Evolutionary conservation across 2,888 invertebrate genomes (phyloP).

Genomic region (Ypsolopha scabrella): DNA sequence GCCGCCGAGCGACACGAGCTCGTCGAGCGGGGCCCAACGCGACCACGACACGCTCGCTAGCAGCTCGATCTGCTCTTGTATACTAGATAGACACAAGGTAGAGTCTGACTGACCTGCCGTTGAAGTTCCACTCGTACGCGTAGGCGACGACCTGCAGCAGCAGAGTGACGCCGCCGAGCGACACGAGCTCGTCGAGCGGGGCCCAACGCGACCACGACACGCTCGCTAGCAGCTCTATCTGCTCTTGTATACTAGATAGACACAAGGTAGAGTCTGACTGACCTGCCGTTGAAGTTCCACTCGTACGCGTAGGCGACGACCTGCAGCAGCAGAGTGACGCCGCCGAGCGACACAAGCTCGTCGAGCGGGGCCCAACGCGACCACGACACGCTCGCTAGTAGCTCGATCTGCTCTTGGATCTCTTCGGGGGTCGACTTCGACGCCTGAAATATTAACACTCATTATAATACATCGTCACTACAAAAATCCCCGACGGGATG

Average conservation of each 20-base stretch:
- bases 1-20: conserved; percentile 86
- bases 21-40: conserved; percentile 90
- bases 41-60: conserved; percentile 78
- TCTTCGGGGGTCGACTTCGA: conserved; percentile 81
- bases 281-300: conserved; percentile 91
- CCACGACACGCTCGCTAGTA: conserved; percentile 79
- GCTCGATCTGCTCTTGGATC: conserved; percentile 87
- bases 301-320: conserved; percentile 91
- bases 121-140: conserved; percentile 93
- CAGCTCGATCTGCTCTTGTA: not conserved
- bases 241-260: no score
- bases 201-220: conserved; percentile 81
- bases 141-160: conserved; percentile 89
- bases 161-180: conserved; percentile 84
- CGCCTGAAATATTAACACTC: conserved; percentile 56
- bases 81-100: not conserved
- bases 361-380: conserved; percentile 89
- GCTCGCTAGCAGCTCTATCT: conserved; percentile 67
- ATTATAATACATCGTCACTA: no score
- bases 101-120: conserved; percentile 71
- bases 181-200: conserved; percentile 89
- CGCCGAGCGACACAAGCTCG: conserved; percentile 86
- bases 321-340: conserved; percentile 83
- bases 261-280: conserved; percentile 6
- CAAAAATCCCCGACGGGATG: no score